Base-by-base conservation (phyloP, 2,113 vertebrate genomes). In the Sapayoa aenigma region DNA sequence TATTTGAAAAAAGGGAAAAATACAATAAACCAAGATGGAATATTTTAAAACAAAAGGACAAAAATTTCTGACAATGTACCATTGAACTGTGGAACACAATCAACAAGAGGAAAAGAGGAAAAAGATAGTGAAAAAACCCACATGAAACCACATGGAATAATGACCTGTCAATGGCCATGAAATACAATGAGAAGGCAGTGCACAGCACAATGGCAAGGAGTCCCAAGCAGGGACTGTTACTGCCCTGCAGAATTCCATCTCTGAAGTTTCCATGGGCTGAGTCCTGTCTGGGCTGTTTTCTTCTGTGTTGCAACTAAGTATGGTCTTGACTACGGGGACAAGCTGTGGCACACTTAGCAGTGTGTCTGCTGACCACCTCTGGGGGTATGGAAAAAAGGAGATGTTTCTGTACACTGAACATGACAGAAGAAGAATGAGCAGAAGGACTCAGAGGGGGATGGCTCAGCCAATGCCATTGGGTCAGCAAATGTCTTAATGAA, bases 261-360 rank as follows among this genome's bases (percentile, higher is more conserved):
- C 44, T 9, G 5, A 23, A 80, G 6, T 21, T 55, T 47, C 23
- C 39, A 18, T 9, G 16, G 30, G 10, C 13, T 0, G 0, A 52
- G 74, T 73, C 24, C 31, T 47, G 6, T 12, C n/a, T 12, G 5
- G 19, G 19, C 55, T 77, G 20, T 75, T 87, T 75, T 63, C 53
- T 73, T 25, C 65, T 35, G 1, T 53, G 9, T 49, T 81, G 25
- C 20, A 84, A n/a, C 47, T 62, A 87, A n/a, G 9, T 33, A 22
- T 31, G 13, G 9, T 87, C n/a, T 71, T 78, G 37, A 20, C 55
- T 28, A 62, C 28, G 16, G 33, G 37, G 5, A 14, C 23, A 37
- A 44, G 37, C 24, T 0, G 0, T 3, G 9, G 14, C 50, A 28
- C 41, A 12, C 11, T 27, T 73, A 19, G 44, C 19, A 41, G 30